These are phyloP conservation scores for Pygocentrus nattereri DNA, from an alignment of 2,797 vertebrate genomes.

Conservation along the genomic window DNA sequence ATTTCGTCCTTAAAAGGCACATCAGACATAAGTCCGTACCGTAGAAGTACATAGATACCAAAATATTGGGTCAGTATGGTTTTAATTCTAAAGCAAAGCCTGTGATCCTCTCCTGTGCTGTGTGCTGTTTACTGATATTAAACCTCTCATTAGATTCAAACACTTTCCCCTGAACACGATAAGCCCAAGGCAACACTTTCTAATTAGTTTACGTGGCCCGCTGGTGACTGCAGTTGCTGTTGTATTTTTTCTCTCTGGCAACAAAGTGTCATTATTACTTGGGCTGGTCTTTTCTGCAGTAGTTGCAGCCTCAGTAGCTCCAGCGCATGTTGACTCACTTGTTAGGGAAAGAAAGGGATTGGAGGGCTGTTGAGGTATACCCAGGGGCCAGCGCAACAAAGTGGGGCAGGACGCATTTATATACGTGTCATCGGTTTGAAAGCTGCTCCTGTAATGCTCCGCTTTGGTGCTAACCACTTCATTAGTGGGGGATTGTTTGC, in stretches of 20 bases:
- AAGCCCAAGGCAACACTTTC: conserved; percentile 62
- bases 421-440: conserved; percentile 2
- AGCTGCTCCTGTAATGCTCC: neutral
- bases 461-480: conserved; percentile 17
- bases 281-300: conserved; percentile 51
- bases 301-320: conserved; percentile 42
- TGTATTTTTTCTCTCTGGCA: conserved; percentile 53
- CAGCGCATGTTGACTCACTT: conserved; percentile 51
- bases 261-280: conserved; percentile 58
- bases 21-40: conserved; percentile 21
- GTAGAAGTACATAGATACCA: conserved; percentile 20
- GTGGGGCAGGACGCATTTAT: conserved; percentile 7
- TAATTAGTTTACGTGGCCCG: conserved; percentile 67
- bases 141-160: conserved; percentile 62
- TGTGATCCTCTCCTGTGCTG: conserved; percentile 43
- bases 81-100: conserved; percentile 60
- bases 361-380: conserved; percentile 37
- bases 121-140: conserved; percentile 61
- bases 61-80: conserved; percentile 35
- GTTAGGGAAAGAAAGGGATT: conserved; percentile 47
- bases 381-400: conserved; percentile 37
- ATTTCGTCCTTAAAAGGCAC: conserved; percentile 45
- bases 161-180: conserved; percentile 58
- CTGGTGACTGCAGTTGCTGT: conserved; percentile 56
- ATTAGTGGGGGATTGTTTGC: conserved; percentile 36